phyloP scores from a whole-genome alignment of 2,797 vertebrate genomes.

The Anisognathus igniventris region DNA sequence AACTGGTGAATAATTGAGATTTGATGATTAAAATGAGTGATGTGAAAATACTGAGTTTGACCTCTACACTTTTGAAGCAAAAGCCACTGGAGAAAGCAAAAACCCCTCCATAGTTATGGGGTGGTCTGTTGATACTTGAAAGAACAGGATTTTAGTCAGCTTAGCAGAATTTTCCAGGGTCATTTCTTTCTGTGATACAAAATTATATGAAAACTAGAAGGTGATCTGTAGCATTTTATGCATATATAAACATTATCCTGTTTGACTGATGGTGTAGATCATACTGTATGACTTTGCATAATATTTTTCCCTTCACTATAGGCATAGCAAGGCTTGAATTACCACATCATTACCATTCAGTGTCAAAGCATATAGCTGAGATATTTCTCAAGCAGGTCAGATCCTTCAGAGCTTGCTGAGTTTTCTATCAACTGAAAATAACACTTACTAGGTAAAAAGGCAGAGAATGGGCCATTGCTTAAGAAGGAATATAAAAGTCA shows the following conservation, averaged over 20 bases:
- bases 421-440: conserved; percentile 24
- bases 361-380: neutral
- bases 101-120: neutral
- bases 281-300: neutral
- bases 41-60: neutral
- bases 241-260: neutral
- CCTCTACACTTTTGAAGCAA: neutral
- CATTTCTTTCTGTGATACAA: neutral
- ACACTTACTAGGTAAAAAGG: neutral
- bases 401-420: conserved; percentile 2
- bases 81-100: neutral
- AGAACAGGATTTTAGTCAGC: neutral
- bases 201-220: neutral
- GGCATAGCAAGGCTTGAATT: conserved; percentile 3
- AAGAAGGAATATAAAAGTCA: neutral
- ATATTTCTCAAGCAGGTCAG: conserved; percentile 6
- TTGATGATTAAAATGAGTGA: neutral
- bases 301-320: conserved; percentile 5
- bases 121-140: neutral
- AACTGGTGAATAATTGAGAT: neutral
- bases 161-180: neutral
- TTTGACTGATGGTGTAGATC: conserved; percentile 1
- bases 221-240: neutral
- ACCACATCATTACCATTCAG: neutral
- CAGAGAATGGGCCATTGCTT: neutral